A percentile compares a stretch with the other conserved stretches of the same genome.
Evolutionary conservation across 2,888 invertebrate species (phyloP).

Genomic region (Euclidia mi): DNA sequence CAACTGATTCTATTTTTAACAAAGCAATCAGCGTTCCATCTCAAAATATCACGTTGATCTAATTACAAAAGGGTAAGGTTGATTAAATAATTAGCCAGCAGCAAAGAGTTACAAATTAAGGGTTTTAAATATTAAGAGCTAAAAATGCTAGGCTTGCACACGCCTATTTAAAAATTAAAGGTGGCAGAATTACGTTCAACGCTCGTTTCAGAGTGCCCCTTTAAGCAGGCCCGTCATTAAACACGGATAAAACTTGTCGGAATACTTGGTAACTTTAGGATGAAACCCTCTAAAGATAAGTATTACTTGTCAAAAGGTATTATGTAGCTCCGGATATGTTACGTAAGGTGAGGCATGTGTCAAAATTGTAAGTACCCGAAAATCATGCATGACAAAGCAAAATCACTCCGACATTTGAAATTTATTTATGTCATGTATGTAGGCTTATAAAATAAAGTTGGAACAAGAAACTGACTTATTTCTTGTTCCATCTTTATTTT

Average conservation of each 20-base stretch:
- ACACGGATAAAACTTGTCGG: slow-evolving; percentile 39
- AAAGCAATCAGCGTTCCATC: too few relatives aligned
- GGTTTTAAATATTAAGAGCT: not conserved
- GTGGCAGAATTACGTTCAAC: slow-evolving; percentile 34
- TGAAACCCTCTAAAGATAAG: slow-evolving; percentile 32
- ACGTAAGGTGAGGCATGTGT: slow-evolving; percentile 21
- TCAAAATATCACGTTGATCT: too few relatives aligned
- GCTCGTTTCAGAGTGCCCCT: slow-evolving; percentile 22
- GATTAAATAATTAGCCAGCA: not conserved
- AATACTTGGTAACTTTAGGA: slow-evolving; percentile 23
- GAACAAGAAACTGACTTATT: too few relatives aligned
- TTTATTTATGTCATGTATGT: too few relatives aligned
- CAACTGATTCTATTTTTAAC: too few relatives aligned
- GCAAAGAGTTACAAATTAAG: not conserved
- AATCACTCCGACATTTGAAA: slow-evolving; percentile 18
- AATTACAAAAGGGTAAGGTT: too few relatives aligned
- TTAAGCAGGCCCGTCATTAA: slow-evolving; percentile 39
- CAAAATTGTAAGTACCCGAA: slow-evolving; percentile 14
- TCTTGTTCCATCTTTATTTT: too few relatives aligned
- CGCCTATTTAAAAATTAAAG: slow-evolving; percentile 38
- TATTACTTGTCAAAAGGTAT: slow-evolving; percentile 26
- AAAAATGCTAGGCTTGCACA: slow-evolving; percentile 7
- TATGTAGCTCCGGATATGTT: slow-evolving; percentile 22
- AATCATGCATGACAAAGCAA: not conserved
- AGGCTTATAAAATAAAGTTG: too few relatives aligned